These are phyloP conservation scores for Microtus agrestis DNA, from an alignment of 2,797 vertebrate species.

Conservation along the genomic window DNA sequence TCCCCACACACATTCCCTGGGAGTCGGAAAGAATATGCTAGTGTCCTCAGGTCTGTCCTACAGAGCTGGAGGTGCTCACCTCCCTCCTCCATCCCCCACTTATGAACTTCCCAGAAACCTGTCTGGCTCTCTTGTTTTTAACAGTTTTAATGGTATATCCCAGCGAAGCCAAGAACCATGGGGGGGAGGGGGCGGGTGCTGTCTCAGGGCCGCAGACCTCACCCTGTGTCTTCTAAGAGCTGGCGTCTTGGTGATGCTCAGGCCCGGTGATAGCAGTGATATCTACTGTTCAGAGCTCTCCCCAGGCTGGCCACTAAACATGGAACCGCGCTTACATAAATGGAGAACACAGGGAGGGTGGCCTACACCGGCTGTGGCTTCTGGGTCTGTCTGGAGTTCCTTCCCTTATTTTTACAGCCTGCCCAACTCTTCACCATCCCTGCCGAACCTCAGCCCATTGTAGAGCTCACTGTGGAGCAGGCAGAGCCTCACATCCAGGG, in stretches of 20 bases:
- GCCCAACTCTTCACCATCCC: not conserved
- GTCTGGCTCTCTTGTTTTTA: not conserved
- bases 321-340: fast-evolving
- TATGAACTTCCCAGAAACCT: not conserved
- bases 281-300: not conserved
- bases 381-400: not conserved
- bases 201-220: not conserved
- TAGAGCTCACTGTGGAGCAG: not conserved
- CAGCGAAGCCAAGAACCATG: not conserved
- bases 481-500: not conserved
- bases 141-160: not conserved
- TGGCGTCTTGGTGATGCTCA: not conserved
- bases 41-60: not conserved
- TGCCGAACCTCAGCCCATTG: not conserved
- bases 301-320: not conserved
- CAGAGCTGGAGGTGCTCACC: not conserved
- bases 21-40: not conserved
- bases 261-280: not conserved
- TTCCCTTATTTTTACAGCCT: not conserved
- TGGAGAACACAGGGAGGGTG: not conserved
- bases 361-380: not conserved
- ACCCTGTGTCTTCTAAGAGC: not conserved
- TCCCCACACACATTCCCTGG: not conserved
- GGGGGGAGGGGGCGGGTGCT: not conserved
- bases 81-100: not conserved